phyloP scores from a whole-genome alignment of 1,140 invertebrate genomes.

The Artemia franciscana region DNA sequence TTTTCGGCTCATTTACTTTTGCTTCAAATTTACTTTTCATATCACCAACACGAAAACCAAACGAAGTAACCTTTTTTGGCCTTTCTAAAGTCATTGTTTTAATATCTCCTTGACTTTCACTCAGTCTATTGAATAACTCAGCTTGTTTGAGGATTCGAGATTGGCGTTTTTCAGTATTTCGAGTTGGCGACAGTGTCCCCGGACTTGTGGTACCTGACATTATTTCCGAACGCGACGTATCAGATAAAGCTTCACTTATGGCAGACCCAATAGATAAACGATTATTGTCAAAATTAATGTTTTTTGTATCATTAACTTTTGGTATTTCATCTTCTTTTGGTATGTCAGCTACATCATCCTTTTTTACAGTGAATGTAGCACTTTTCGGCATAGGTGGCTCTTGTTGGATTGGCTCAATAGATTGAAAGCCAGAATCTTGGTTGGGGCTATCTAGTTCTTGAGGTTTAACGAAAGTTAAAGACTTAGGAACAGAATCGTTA shows the following conservation, averaged over 20 bases:
- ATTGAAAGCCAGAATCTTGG: not conserved
- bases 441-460: not conserved
- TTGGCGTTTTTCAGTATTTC: conserved; percentile 2
- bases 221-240: not conserved
- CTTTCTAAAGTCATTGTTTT: conserved; percentile 22
- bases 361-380: conserved; percentile 8
- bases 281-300: not conserved
- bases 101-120: conserved; percentile 39
- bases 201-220: conserved; percentile 5
- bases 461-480: not conserved
- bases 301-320: not conserved
- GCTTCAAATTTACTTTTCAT: conserved; percentile 6
- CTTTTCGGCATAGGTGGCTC: conserved; percentile 1
- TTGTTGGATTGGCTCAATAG: conserved; percentile 10
- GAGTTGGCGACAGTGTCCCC: conserved; percentile 1
- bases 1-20: conserved; percentile 10
- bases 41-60: conserved; percentile 6
- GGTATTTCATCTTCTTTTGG: not conserved
- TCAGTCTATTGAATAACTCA: conserved; percentile 20
- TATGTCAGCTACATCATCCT: not conserved
- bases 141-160: conserved; percentile 8
- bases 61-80: conserved; percentile 11
- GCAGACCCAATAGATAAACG: conserved; percentile 1
- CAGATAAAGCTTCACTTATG: conserved; percentile 1
- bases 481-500: not conserved